Evolutionary conservation across 2,888 invertebrate species (phyloP).

Genomic region (Isoperla grammatica): DNA sequence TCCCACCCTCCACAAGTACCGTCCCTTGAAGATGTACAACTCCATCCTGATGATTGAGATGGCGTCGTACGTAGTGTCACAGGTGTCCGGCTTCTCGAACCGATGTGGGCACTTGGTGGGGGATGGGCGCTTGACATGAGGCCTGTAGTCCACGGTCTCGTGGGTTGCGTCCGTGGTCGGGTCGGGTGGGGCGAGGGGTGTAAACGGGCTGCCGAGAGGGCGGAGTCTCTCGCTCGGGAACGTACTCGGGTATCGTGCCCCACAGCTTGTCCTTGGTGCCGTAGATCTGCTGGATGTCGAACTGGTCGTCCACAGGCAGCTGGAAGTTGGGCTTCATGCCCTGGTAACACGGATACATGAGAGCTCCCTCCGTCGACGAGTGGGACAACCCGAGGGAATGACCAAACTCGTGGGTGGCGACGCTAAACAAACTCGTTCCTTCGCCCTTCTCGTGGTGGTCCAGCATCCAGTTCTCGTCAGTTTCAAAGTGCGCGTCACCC

Average conservation of each 20-base stretch:
- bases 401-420: slow-evolving; percentile 90
- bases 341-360: slow-evolving; percentile 93
- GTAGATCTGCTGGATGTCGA: slow-evolving; percentile 83
- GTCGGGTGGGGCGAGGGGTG: slow-evolving; percentile 40
- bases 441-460: slow-evolving; percentile 42
- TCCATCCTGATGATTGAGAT: slow-evolving; percentile 84
- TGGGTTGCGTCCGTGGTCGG: slow-evolving; percentile 29
- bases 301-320: slow-evolving; percentile 77
- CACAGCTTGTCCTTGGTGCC: slow-evolving; percentile 45
- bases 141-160: slow-evolving; percentile 40
- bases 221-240: slow-evolving; percentile 39
- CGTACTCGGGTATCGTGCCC: slow-evolving; percentile 28
- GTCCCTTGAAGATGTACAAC: slow-evolving; percentile 85
- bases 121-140: slow-evolving; percentile 20
- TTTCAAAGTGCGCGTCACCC: slow-evolving; percentile 90
- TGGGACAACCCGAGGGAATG: slow-evolving; percentile 87
- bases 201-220: slow-evolving; percentile 49
- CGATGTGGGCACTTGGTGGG: slow-evolving; percentile 14
- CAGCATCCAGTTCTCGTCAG: slow-evolving; percentile 79
- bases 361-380: slow-evolving; percentile 75
- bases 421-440: slow-evolving; percentile 83
- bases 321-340: slow-evolving; percentile 67
- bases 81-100: slow-evolving; percentile 64
- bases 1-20: slow-evolving; percentile 87
- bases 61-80: slow-evolving; percentile 85